These are phyloP conservation scores for Sandelia bainsii DNA, from an alignment of 2,797 vertebrate species.

Conservation along the genomic window DNA sequence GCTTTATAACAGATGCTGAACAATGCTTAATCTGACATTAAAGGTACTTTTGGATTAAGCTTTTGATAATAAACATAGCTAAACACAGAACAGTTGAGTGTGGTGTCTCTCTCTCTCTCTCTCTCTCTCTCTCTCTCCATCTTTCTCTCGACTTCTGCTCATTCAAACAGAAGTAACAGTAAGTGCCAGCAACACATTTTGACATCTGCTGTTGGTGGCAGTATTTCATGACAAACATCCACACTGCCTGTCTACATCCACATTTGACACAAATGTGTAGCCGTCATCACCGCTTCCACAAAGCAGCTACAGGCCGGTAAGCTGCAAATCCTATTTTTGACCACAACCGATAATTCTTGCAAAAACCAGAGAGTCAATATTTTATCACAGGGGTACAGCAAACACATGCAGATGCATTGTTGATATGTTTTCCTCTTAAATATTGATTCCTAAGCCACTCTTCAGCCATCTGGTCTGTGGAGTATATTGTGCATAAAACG, in stretches of 20 bases:
- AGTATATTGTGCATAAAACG: constrained; percentile 66
- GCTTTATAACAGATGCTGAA: constrained; percentile 10
- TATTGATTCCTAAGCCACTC: constrained; percentile 78
- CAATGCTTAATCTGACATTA: constrained; percentile 23
- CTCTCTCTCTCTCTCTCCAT: constrained; percentile 25
- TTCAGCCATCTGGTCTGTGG: constrained; percentile 75
- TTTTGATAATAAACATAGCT: constrained; percentile 27
- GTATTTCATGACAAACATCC: constrained; percentile 81
- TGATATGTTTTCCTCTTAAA: constrained; percentile 79
- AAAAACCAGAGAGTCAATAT: constrained; percentile 83
- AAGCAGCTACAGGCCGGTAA: constrained; percentile 74
- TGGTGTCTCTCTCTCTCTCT: constrained; percentile 22
- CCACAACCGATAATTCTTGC: constrained; percentile 78
- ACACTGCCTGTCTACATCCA: constrained; percentile 71
- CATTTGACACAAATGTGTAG: constrained; percentile 76
- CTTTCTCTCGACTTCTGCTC: constrained; percentile 59
- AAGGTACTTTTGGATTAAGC: constrained; percentile 39
- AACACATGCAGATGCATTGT: constrained; percentile 82
- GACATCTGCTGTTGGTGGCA: constrained; percentile 82
- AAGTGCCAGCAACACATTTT: constrained; percentile 80
- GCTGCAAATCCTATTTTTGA: constrained; percentile 81
- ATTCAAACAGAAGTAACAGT: constrained; percentile 78
- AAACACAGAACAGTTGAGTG: constrained; percentile 24
- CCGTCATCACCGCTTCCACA: constrained; percentile 75
- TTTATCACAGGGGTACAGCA: constrained; percentile 81